Percentiles rank a stretch among this genome's conserved stretches.
phyloP scores from a whole-genome alignment of 2,113 vertebrate species.

The Eulemur rufifrons region DNA sequence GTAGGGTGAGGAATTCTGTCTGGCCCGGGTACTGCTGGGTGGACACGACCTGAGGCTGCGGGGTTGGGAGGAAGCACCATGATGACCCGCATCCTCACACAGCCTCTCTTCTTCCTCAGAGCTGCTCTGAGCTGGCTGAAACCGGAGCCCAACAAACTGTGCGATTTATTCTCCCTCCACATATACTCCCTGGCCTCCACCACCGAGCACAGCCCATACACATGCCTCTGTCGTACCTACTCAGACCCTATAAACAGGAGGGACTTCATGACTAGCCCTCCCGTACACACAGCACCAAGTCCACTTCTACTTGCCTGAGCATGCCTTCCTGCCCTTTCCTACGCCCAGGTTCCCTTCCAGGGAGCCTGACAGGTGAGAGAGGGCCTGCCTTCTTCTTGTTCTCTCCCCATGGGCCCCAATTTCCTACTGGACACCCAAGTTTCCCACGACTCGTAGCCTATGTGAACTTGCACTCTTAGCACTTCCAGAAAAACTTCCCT shows the following conservation, averaged over 20 bases:
- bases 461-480: neutral
- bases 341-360: neutral
- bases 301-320: neutral
- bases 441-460: neutral
- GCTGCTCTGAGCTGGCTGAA: neutral
- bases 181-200: neutral
- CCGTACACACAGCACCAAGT: neutral
- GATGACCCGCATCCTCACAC: neutral
- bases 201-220: neutral
- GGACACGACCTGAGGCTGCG: neutral
- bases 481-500: neutral
- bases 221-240: neutral
- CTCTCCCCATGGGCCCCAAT: too few species aligned
- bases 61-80: neutral
- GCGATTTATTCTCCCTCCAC: neutral
- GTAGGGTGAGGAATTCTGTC: neutral
- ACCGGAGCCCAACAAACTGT: fast-evolving
- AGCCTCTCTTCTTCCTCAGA: too few species aligned
- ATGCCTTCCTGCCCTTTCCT: neutral
- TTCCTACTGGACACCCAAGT: neutral
- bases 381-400: too few species aligned
- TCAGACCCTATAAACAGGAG: neutral
- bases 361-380: neutral
- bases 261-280: neutral
- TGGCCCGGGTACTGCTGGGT: neutral